Evolutionary conservation across 2,797 vertebrate species (phyloP).

Genomic region (Euphonia xanthogaster): DNA sequence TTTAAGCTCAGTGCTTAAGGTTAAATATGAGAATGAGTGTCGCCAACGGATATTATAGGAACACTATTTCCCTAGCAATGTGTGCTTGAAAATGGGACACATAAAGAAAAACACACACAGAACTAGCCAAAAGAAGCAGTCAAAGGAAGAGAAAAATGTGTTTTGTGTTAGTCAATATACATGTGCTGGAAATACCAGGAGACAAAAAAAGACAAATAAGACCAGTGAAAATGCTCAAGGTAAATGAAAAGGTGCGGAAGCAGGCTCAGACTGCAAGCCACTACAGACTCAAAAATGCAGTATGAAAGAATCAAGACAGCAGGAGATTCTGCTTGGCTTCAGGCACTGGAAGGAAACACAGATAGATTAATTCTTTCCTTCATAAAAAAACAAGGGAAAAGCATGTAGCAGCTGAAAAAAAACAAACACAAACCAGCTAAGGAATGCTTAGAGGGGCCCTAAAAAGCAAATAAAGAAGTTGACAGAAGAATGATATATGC

Average conservation of each 20-base stretch:
- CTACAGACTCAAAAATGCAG: neutral
- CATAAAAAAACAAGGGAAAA: neutral
- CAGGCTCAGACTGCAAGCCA: neutral
- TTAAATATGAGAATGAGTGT: neutral
- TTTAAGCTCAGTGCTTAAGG: neutral
- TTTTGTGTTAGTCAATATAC: neutral
- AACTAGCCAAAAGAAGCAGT: neutral
- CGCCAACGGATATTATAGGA: rapidly evolving
- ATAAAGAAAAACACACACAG: neutral
- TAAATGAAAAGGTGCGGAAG: neutral
- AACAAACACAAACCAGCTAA: neutral
- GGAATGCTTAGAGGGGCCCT: neutral
- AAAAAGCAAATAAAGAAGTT: neutral
- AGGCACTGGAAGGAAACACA: neutral
- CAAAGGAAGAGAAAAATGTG: neutral
- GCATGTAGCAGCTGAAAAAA: neutral
- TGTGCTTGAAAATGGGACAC: neutral
- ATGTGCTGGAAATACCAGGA: neutral
- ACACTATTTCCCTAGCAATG: neutral
- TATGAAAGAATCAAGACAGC: neutral
- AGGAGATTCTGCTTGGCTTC: neutral
- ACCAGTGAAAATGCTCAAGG: neutral
- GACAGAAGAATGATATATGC: neutral
- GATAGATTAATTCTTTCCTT: neutral
- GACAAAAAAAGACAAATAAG: neutral